Evolutionary conservation across 1,140 invertebrate genomes (phyloP).

Genomic region (Drosophila bipectinata): DNA sequence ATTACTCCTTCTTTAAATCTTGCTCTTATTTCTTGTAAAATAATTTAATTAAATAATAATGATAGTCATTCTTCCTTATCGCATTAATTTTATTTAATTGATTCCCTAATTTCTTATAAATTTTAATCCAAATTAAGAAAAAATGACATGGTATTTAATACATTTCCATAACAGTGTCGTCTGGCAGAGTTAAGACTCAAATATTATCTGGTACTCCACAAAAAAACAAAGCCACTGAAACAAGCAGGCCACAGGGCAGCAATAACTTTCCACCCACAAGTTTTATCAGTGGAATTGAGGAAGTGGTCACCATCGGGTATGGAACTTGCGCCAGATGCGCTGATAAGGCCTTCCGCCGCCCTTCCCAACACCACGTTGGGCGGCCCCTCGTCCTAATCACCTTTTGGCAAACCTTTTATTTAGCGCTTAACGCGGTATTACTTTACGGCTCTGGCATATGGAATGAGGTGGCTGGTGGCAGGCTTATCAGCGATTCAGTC

Average conservation of each 20-base stretch:
- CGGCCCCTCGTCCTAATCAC: not conserved
- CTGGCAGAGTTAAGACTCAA: not conserved
- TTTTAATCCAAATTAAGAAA: no score
- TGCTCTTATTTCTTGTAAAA: no score
- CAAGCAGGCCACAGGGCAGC: constrained; percentile 5
- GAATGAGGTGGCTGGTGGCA: constrained; percentile 39
- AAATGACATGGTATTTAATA: no score
- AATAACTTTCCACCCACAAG: constrained; percentile 59
- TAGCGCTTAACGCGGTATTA: constrained; percentile 40
- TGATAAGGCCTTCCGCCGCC: constrained; percentile 45
- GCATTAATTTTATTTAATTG: no score
- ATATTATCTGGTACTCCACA: constrained; percentile 52
- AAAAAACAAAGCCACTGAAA: not conserved
- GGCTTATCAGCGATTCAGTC: constrained; percentile 52
- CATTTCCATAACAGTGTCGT: not conserved
- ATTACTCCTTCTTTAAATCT: no score
- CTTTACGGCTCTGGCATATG: constrained; percentile 50
- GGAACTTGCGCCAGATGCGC: constrained; percentile 59
- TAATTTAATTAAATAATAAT: no score
- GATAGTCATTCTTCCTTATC: no score
- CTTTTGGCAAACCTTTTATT: constrained; percentile 51
- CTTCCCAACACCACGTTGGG: no score
- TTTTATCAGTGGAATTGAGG: constrained; percentile 75
- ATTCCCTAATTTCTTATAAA: no score
- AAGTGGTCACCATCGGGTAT: constrained; percentile 54